phyloP scores from a whole-genome alignment of 2,113 vertebrate genomes.

The Australoheros scitulus region DNA sequence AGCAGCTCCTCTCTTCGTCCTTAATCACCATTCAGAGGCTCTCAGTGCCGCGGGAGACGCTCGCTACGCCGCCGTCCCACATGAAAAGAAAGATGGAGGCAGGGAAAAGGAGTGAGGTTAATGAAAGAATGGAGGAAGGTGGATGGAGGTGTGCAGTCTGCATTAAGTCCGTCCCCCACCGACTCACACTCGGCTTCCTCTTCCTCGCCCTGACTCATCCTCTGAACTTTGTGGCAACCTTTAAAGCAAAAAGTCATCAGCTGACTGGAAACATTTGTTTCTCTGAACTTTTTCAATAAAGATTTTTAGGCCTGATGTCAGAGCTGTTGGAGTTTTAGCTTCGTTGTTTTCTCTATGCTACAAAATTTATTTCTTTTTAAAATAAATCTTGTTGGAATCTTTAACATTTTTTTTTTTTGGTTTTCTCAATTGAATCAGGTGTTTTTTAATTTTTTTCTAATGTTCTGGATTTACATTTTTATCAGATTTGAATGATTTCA shows the following conservation, averaged over 20 bases:
- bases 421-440: no score
- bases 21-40: conserved; percentile 98
- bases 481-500: no score
- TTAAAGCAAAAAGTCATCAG: background rate
- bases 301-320: no score
- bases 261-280: background rate
- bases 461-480: no score
- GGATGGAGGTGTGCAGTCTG: conserved; percentile 65
- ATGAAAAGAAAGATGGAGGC: conserved; percentile 85
- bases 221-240: background rate
- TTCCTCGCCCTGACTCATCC: background rate
- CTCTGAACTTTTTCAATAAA: no score
- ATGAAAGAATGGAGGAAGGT: conserved; percentile 11
- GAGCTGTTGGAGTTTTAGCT: no score
- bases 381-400: no score
- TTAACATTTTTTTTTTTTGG: no score
- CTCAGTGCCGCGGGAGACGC: conserved; percentile 89
- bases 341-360: no score
- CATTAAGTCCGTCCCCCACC: background rate
- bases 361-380: no score
- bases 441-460: no score
- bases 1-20: conserved; percentile 91
- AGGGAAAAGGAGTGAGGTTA: conserved; percentile 20
- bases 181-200: background rate
- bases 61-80: conserved; percentile 79